A percentile compares a stretch with the other conserved stretches of the same genome.
Evolutionary conservation across 37 sponge, comb jelly and placozoan species (phyloP).

Genomic region (Ephydatia muelleri): DNA sequence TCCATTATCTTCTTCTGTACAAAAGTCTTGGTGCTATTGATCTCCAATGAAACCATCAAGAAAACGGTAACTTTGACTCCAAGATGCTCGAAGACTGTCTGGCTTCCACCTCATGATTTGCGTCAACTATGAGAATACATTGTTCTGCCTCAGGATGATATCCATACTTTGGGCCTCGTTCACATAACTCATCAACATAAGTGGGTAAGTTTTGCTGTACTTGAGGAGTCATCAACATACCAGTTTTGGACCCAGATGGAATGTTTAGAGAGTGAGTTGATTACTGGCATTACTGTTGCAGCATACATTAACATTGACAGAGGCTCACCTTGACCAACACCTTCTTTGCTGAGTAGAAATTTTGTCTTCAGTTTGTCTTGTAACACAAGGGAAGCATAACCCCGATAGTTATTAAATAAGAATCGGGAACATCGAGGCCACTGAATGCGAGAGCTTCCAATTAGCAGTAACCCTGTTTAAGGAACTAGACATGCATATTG

Average conservation of each 20-base stretch:
- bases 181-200: not conserved
- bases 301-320: constrained; percentile 26
- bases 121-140: too few species aligned
- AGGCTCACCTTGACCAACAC: constrained; percentile 11
- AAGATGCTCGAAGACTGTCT: too few species aligned
- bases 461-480: constrained; percentile 7
- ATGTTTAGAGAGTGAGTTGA: not conserved
- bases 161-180: too few species aligned
- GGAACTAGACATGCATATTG: constrained; percentile 5
- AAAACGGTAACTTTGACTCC: too few species aligned
- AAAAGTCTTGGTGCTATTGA: too few species aligned
- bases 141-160: too few species aligned
- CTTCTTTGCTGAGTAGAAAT: constrained; percentile 11
- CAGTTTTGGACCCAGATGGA: not conserved
- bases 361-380: not conserved
- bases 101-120: too few species aligned
- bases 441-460: not conserved
- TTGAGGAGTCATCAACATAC: constrained; percentile 27
- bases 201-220: not conserved
- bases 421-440: constrained; percentile 15
- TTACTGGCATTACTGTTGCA: not conserved
- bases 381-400: not conserved
- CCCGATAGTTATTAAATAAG: constrained; percentile 18
- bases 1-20: too few species aligned
- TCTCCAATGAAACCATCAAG: too few species aligned